A percentile compares a stretch with the other conserved stretches of the same genome.
Conservation (phyloP, 2,888 invertebrate genomes). For the Mechanitis mazaeus region DNA sequence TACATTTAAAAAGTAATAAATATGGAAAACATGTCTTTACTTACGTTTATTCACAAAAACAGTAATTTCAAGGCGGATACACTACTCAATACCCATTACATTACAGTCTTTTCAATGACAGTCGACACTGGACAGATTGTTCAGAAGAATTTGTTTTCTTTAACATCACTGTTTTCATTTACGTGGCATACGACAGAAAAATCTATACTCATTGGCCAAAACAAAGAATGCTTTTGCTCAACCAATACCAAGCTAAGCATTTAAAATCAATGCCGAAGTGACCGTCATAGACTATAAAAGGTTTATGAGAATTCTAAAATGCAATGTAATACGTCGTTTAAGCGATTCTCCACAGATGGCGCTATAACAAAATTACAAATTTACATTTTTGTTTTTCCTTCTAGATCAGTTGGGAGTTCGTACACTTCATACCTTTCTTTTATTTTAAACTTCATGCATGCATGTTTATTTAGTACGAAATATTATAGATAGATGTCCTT, state of each 20-base stretch:
- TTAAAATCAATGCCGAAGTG: slow-evolving; percentile 21
- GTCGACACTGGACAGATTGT: slow-evolving; percentile 31
- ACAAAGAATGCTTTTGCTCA: slow-evolving; percentile 2
- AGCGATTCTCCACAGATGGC: not conserved
- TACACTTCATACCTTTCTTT: too few relatives aligned
- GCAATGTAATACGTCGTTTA: not conserved
- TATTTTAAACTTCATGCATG: too few relatives aligned
- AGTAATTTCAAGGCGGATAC: slow-evolving; percentile 61
- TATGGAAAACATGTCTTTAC: slow-evolving; percentile 40
- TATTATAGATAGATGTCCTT: too few relatives aligned
- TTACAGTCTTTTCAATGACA: slow-evolving; percentile 70
- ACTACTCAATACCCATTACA: slow-evolving; percentile 42
- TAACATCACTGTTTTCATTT: slow-evolving; percentile 37
- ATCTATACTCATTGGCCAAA: slow-evolving; percentile 24
- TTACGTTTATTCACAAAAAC: slow-evolving; percentile 52
- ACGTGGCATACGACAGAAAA: slow-evolving; percentile 37
- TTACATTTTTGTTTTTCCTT: too few relatives aligned
- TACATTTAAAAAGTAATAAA: slow-evolving; percentile 8
- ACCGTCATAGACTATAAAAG: not conserved
- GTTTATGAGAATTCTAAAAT: not conserved
- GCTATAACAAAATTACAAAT: not conserved
- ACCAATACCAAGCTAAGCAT: slow-evolving; percentile 24
- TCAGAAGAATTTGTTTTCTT: slow-evolving; percentile 52
- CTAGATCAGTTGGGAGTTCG: too few relatives aligned
- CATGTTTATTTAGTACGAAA: too few relatives aligned